These are phyloP conservation scores for Tipula unca DNA, from an alignment of 2,888 invertebrate species.

Conservation along the genomic window DNA sequence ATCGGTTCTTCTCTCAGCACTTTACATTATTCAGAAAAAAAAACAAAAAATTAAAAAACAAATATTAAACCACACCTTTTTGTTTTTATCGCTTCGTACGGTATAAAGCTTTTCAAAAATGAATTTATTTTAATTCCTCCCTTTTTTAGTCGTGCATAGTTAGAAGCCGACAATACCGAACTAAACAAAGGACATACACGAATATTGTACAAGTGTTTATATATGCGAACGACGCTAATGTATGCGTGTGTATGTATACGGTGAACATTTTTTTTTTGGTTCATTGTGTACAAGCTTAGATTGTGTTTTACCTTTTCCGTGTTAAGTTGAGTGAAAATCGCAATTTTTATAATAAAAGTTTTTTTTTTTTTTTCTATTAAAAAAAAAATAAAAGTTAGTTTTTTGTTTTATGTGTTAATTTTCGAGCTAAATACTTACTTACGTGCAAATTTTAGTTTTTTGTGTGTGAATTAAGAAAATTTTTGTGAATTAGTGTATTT, in stretches of 20 bases:
- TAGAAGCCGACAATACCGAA: not conserved
- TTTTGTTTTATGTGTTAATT: not conserved
- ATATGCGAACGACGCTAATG: not conserved
- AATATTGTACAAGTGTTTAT: not conserved
- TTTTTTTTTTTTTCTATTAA: not conserved
- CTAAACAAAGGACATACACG: not conserved
- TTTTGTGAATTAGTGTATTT: not conserved
- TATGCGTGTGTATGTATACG: not conserved
- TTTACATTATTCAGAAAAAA: not conserved
- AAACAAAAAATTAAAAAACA: not conserved
- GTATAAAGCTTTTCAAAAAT: not conserved
- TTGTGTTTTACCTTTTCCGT: conserved; percentile 9
- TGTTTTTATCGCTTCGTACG: not conserved
- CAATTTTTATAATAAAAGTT: not conserved
- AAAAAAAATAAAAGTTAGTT: not conserved
- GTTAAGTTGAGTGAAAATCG: conserved; percentile 14
- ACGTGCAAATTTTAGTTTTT: not conserved
- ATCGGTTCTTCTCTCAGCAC: not conserved
- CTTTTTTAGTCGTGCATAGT: not conserved
- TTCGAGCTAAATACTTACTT: too few relatives aligned
- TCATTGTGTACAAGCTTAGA: conserved; percentile 8
- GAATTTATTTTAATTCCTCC: not conserved
- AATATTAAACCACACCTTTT: not conserved
- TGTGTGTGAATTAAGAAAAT: not conserved
- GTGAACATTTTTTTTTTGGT: not conserved